phyloP scores from a whole-genome alignment of 2,113 vertebrate species.

The Oceanites oceanicus region DNA sequence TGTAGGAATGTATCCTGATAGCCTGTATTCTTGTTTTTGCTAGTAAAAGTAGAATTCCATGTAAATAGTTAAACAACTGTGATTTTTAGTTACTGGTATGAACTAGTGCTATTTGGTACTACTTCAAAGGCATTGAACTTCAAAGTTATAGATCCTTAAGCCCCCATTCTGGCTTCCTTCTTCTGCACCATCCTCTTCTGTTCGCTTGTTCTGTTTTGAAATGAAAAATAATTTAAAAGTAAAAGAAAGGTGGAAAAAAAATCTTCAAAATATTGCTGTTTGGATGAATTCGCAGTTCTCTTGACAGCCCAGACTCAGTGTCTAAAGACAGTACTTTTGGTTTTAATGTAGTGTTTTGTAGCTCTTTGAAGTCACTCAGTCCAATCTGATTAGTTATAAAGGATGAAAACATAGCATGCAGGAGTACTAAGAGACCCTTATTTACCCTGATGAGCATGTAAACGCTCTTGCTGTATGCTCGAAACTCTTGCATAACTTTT shows the following conservation, averaged over 20 bases:
- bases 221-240: background rate
- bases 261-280: background rate
- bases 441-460: fast-evolving
- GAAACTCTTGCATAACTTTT: background rate
- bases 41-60: background rate
- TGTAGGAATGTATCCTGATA: background rate
- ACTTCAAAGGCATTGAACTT: slow-evolving; percentile 18
- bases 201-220: background rate
- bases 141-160: background rate
- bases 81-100: background rate
- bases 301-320: background rate
- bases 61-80: background rate
- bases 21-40: background rate
- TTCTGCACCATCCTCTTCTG: background rate
- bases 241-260: background rate
- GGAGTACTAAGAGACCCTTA: background rate
- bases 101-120: background rate
- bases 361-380: background rate
- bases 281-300: background rate
- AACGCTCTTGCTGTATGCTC: background rate
- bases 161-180: background rate
- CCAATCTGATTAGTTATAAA: background rate
- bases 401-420: background rate
- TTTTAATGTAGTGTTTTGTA: background rate
- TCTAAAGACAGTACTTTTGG: background rate